phyloP scores from a whole-genome alignment of 2,797 vertebrate species.

The Tokudaia muenninki region DNA sequence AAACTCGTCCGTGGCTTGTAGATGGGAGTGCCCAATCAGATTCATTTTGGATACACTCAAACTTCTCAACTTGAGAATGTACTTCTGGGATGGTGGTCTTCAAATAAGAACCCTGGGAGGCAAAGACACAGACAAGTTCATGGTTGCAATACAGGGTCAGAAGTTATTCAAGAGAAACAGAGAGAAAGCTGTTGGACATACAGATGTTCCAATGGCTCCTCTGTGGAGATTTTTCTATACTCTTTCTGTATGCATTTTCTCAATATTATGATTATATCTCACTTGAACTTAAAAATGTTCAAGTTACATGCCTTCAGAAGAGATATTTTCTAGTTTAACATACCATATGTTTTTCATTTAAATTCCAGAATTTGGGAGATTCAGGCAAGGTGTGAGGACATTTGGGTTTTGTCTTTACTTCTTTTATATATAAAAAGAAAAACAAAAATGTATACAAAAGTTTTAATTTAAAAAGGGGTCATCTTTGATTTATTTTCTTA shows the following conservation, averaged over 20 bases:
- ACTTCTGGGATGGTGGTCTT: conserved; percentile 67
- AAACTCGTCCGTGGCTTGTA: conserved; percentile 93
- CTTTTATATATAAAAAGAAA: conserved; percentile 36
- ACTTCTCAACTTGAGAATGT: conserved; percentile 89
- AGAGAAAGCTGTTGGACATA: background rate
- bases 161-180: background rate
- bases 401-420: conserved; percentile 27
- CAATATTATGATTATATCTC: background rate
- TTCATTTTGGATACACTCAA: conserved; percentile 94
- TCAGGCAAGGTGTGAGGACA: conserved; percentile 22
- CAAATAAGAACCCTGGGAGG: conserved; percentile 83
- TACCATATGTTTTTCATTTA: conserved; percentile 41
- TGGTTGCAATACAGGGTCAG: rapidly evolving
- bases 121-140: conserved; percentile 63
- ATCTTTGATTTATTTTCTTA: conserved; percentile 46
- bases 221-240: background rate
- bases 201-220: background rate
- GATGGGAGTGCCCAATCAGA: conserved; percentile 93
- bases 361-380: conserved; percentile 32
- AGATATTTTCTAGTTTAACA: background rate
- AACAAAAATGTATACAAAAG: conserved; percentile 13
- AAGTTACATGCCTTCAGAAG: background rate
- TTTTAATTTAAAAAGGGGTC: background rate
- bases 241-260: background rate
- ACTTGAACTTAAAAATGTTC: background rate